A percentile compares a stretch with the other conserved stretches of the same genome.
These are phyloP conservation scores for Troides aeacus DNA, from an alignment of 2,888 invertebrate genomes.

Conservation along the genomic window DNA sequence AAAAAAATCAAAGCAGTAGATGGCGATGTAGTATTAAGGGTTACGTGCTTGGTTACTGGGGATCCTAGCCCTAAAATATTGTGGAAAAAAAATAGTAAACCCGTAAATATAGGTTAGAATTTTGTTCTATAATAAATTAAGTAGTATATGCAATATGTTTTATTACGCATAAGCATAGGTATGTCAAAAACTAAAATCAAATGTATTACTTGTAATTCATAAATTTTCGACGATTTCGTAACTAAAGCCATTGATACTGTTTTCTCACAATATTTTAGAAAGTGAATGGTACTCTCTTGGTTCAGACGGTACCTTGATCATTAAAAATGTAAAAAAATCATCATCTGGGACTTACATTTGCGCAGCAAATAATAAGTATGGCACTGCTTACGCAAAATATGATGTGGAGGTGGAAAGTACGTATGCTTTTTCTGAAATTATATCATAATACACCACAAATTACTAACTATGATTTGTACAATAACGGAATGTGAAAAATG, in stretches of 20 bases:
- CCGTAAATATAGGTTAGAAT: neutral
- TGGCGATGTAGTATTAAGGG: neutral
- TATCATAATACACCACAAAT: no score
- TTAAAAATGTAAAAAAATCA: constrained; percentile 3
- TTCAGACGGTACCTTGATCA: constrained; percentile 3
- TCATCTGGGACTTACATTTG: constrained; percentile 10
- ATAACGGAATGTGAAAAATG: no score
- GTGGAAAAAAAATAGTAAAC: constrained; percentile 3
- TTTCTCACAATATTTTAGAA: constrained; percentile 2
- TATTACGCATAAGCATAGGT: no score
- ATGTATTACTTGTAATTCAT: no score
- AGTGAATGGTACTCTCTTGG: constrained; percentile 18
- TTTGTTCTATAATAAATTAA: no score
- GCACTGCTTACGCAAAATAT: neutral
- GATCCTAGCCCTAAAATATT: constrained; percentile 11
- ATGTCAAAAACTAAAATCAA: no score
- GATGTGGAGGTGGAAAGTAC: constrained; percentile 11
- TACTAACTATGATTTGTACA: no score
- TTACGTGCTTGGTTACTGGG: constrained; percentile 15
- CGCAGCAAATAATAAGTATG: neutral
- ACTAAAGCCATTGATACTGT: neutral
- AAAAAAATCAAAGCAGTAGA: constrained; percentile 2
- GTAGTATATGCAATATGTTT: no score
- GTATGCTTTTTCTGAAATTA: constrained; percentile 1
- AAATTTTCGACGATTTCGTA: neutral